Evolutionary conservation across 2,113 vertebrate species (phyloP).

Genomic region (Sebastes schlegelii): DNA sequence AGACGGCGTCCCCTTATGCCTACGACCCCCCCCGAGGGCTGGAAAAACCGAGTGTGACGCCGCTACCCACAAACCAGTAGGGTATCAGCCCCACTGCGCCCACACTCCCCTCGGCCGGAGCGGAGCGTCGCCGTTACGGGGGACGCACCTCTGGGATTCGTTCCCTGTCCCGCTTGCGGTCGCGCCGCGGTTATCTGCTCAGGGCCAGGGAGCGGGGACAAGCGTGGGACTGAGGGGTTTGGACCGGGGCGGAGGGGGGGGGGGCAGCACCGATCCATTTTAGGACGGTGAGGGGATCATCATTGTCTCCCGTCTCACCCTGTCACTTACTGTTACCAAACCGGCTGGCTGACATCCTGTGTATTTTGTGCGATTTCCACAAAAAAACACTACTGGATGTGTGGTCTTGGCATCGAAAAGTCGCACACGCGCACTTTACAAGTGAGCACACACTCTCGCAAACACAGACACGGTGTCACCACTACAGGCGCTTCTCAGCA

Average conservation of each 20-base stretch:
- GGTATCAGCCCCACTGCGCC: constrained; percentile 72
- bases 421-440: constrained; percentile 61
- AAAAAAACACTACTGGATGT: constrained; percentile 60
- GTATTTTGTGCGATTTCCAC: constrained; percentile 46
- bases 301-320: constrained; percentile 77
- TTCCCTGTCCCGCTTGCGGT: constrained; percentile 51
- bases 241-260: constrained; percentile 42
- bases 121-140: constrained; percentile 45
- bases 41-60: constrained; percentile 61
- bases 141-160: constrained; percentile 70
- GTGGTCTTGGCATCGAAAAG: constrained; percentile 75
- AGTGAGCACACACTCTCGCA: constrained; percentile 24
- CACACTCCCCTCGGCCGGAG: constrained; percentile 58
- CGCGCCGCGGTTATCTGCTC: constrained; percentile 79
- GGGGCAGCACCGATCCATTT: constrained; percentile 72
- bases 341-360: constrained; percentile 57
- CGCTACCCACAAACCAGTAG: constrained; percentile 68
- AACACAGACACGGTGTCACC: constrained; percentile 55
- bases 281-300: constrained; percentile 75
- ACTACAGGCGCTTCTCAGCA: constrained; percentile 75
- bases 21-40: constrained; percentile 48
- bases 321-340: constrained; percentile 77
- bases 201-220: constrained; percentile 74
- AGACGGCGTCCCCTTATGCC: constrained; percentile 52
- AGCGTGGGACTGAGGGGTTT: constrained; percentile 62